Evolutionary conservation across 2,888 invertebrate genomes (phyloP), one percentile per base, ranked within the genome.

Genomic region (Cephus nigrinus): DNA sequence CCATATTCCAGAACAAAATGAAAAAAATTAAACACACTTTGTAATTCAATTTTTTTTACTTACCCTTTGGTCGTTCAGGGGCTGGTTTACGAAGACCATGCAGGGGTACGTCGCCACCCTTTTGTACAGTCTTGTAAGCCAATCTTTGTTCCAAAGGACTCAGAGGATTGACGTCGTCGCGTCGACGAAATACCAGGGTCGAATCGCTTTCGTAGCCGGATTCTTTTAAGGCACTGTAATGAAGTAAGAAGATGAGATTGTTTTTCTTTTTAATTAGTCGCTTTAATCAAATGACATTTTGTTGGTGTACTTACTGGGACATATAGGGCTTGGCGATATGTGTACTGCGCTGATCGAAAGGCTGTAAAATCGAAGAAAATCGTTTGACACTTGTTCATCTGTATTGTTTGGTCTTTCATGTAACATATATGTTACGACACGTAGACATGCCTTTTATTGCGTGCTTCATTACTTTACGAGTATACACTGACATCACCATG

Each of bases 31-130:
- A 71, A 32, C 1, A 31, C 2, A 71, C 9, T 32, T 71, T 31
- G 3, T 12, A 31, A 33, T 75, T 74, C 80, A 71, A 15, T 32
- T 55, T 79, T 74, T 79, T 74, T 75, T 74, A 88, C 93, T 91
- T 92, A 96, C 96, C 96, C 94, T 95, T 96, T 33, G 95, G 95
- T 89, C 95, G 94, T 90, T 96, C 96, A 35, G 98, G 98, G 30
- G 97, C 97, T 31, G 95, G 95, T 88, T 98, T 98, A 73, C 98
- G 94, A 89, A 99, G 95, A 71, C 99, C 99, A 88, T 97, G 94
- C 12, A 98, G 93, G 0, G 99, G 99, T 3, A 98, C 97, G 92
- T 99, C 98, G 0, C 98, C 98, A 0, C 99, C 99, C 79, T 96
- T 96, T 90, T 98, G 98, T 78, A 99, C 94, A 82, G 95, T 95